phyloP scores from a whole-genome alignment of 1,140 invertebrate species.

The Ladona fulva region DNA sequence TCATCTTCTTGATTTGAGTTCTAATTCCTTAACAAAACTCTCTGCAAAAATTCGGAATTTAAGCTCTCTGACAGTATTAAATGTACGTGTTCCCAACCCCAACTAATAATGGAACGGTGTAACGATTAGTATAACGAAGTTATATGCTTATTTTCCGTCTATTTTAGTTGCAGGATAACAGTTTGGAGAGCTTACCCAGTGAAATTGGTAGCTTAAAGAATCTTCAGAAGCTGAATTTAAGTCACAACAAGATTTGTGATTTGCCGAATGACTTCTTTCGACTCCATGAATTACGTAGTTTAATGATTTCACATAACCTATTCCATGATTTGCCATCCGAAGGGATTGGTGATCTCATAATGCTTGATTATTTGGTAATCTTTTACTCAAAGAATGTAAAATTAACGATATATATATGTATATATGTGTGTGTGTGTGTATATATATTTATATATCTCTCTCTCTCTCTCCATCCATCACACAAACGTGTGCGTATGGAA shows the following conservation, averaged over 20 bases:
- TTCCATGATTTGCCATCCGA: constrained; percentile 41
- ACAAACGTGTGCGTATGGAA: too few species aligned
- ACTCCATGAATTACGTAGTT: constrained; percentile 52
- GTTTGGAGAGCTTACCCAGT: constrained; percentile 55
- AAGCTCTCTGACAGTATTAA: constrained; percentile 55
- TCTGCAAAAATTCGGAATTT: constrained; percentile 60
- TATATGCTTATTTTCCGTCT: constrained; percentile 16
- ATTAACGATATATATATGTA: too few species aligned
- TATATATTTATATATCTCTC: too few species aligned
- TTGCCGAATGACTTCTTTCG: constrained; percentile 56
- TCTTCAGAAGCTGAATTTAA: constrained; percentile 67
- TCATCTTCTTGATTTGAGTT: constrained; percentile 69
- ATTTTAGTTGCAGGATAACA: constrained; percentile 70
- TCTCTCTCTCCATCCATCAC: too few species aligned
- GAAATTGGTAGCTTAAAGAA: constrained; percentile 66
- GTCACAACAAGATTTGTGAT: constrained; percentile 60
- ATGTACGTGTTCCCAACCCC: constrained; percentile 43
- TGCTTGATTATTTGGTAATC: constrained; percentile 56
- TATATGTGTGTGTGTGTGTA: too few species aligned
- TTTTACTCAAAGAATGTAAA: too few species aligned
- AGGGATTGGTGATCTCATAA: constrained; percentile 56
- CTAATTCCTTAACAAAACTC: constrained; percentile 58
- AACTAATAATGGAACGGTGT: constrained; percentile 13
- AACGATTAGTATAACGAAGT: constrained; percentile 10
- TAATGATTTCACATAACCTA: constrained; percentile 63